Base-by-base conservation (phyloP, 2,888 invertebrate genomes). In the Nomada goodeniana region DNA sequence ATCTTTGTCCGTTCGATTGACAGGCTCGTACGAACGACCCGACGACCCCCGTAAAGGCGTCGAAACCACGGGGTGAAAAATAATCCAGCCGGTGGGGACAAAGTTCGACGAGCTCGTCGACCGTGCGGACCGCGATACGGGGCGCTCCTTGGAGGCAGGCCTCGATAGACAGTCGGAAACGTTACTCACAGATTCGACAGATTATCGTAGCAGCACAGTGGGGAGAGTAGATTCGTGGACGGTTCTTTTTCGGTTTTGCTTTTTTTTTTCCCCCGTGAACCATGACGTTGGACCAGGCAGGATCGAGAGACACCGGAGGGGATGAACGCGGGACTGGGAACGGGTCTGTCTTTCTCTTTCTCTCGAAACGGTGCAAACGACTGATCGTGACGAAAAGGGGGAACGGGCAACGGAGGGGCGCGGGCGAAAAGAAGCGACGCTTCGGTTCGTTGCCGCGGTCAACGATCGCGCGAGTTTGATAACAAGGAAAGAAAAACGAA, bases 341-440 rank as follows among this genome's bases (percentile, higher is more conserved):
- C 69, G 69, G 65, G 23, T 63, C 72, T 76, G 76, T 76, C 64
- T 73, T 67, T 76, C 71, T 80, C 76, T 82, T 63, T 77, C 72
- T 69, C 76, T 80, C 57, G 76, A 74, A 75, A 76, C 71, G 78
- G 86, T 86, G 86, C 86, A 86, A 86, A 78, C 71, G 84, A 84
- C 82, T 83, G 72, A 63, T 26, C 77, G 57, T 42, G 65, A 70
- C 29, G 63, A 83, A 70, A 57, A 63, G 44, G 68, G 60, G 53
- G 44, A 13, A 65, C 60, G 11, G 11, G 73, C 60, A n/a, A 70
- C 44, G 60, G 55, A 59, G 53, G 72, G 36, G 53, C 61, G 73
- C 59, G 59, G 77, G 61, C 23, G 57, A 59, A 70, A 78, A 76
- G 23, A 60, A 50, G 59, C 73, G 71, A 74, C 59, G 76, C 61